Evolutionary conservation across 37 sponge, comb jelly and placozoan genomes (phyloP).

Genomic region (Lycopodina hypogea): DNA sequence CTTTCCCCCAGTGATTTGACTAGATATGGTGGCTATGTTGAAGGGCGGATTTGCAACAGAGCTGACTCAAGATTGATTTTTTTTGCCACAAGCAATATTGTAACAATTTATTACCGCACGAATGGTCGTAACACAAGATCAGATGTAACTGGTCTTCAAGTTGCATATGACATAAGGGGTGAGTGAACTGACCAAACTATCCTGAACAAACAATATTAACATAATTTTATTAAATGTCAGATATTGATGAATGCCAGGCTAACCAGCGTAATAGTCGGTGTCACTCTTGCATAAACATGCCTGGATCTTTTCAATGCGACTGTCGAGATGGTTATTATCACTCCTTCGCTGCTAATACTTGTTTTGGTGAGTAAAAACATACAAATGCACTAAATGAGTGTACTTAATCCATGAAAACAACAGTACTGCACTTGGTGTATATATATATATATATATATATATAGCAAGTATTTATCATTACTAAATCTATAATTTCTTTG

Average conservation of each 20-base stretch:
- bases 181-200: background rate
- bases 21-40: background rate
- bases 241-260: background rate
- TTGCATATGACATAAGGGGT: background rate
- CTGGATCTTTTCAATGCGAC: slow-evolving; percentile 42
- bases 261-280: background rate
- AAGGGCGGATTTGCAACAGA: slow-evolving; percentile 1
- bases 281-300: slow-evolving; percentile 38
- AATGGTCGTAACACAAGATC: background rate
- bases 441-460: background rate
- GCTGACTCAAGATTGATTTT: background rate
- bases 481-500: too few species aligned
- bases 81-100: background rate
- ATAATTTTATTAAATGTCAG: background rate
- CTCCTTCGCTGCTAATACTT: slow-evolving; percentile 16
- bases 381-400: background rate
- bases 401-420: background rate
- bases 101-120: slow-evolving; percentile 11
- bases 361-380: slow-evolving; percentile 25
- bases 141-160: background rate
- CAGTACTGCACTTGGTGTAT: background rate
- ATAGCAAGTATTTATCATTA: background rate
- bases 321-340: slow-evolving; percentile 40
- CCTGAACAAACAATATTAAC: background rate
- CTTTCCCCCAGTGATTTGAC: background rate